phyloP scores from a whole-genome alignment of 2,797 vertebrate species.

The Pelochelys cantorii region DNA sequence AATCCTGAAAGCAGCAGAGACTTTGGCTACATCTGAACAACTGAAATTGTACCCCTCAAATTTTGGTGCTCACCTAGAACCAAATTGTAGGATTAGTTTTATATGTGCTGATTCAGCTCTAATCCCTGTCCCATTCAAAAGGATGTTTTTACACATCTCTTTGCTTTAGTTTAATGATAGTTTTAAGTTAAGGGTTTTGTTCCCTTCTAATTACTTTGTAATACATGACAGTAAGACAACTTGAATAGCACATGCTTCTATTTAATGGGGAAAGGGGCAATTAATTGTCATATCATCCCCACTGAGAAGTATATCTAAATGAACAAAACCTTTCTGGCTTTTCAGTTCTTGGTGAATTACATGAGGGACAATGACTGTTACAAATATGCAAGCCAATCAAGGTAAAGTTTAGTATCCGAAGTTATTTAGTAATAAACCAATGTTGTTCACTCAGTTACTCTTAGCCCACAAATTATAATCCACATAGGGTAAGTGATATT shows the following conservation, averaged over 20 bases:
- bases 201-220: background rate
- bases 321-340: background rate
- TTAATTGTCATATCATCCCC: background rate
- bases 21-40: background rate
- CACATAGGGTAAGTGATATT: background rate
- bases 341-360: background rate
- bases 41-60: background rate
- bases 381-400: background rate
- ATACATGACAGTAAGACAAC: rapidly evolving
- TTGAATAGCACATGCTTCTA: background rate
- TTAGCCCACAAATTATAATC: background rate
- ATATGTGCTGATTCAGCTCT: background rate
- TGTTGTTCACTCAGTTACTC: background rate
- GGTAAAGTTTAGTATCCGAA: background rate
- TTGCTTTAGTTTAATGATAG: background rate
- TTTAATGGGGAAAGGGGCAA: background rate
- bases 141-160: background rate
- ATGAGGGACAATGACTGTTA: background rate
- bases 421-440: background rate
- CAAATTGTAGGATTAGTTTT: background rate
- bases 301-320: background rate
- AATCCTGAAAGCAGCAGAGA: background rate
- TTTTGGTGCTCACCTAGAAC: background rate
- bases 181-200: background rate
- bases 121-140: background rate